Conservation (phyloP, 1,140 invertebrate genomes). For the Notospermus geniculatus region DNA sequence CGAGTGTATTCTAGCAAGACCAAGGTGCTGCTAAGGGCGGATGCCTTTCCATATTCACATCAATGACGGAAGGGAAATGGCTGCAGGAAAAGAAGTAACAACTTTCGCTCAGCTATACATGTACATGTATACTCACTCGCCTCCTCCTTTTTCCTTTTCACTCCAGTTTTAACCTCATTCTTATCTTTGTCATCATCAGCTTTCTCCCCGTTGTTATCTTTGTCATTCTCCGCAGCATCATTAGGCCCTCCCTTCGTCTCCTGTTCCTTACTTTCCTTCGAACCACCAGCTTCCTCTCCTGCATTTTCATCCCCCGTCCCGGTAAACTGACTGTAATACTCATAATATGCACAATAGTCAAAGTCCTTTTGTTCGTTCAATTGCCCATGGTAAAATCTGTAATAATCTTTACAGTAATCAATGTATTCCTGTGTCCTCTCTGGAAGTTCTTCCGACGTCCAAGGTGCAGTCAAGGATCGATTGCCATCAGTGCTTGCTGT, state of each 20-base stretch:
- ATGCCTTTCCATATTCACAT: too few relatives aligned
- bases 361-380: conserved; percentile 11
- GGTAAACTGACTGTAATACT: too few relatives aligned
- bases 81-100: too few relatives aligned
- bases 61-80: too few relatives aligned
- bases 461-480: too few relatives aligned
- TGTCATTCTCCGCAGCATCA: conserved; percentile 14
- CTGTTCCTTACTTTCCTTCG: conserved; percentile 34
- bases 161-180: conserved; percentile 18
- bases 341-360: background rate
- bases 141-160: background rate
- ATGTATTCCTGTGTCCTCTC: conserved; percentile 28
- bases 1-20: too few relatives aligned
- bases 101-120: too few relatives aligned
- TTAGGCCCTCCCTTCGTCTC: conserved; percentile 26
- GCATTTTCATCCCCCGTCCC: background rate
- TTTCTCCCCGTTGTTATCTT: conserved; percentile 52
- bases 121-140: too few relatives aligned
- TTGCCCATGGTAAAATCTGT: conserved; percentile 30
- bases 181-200: conserved; percentile 41
- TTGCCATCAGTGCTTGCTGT: too few relatives aligned
- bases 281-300: conserved; percentile 19
- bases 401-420: conserved; percentile 36
- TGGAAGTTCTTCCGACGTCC: conserved; percentile 13
- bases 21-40: too few relatives aligned